phyloP scores from a whole-genome alignment of 1,140 invertebrate species.

The Araneus ventricosus region DNA sequence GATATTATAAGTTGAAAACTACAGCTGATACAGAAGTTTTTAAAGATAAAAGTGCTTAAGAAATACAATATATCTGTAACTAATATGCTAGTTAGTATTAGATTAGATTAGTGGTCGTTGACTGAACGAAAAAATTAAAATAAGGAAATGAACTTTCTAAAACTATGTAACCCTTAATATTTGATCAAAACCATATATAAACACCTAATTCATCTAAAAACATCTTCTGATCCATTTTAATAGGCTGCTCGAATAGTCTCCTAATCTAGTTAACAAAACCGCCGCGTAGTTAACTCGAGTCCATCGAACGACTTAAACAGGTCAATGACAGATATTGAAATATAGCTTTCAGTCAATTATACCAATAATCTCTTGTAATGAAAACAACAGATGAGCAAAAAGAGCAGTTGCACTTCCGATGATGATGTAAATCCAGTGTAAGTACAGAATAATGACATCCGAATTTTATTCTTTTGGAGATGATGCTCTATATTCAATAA shows the following conservation, averaged over 20 bases:
- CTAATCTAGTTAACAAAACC: not conserved
- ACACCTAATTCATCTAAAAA: not conserved
- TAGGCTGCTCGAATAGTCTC: not conserved
- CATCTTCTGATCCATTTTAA: not conserved
- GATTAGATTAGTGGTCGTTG: too few relatives aligned
- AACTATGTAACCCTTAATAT: too few relatives aligned
- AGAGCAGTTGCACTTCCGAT: not conserved
- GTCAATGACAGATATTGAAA: conserved; percentile 2
- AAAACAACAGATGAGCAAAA: conserved; percentile 4
- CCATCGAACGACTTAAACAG: not conserved
- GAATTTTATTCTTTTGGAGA: not conserved
- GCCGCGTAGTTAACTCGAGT: not conserved
- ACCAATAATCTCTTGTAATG: not conserved
- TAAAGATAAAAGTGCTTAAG: too few relatives aligned
- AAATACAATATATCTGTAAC: too few relatives aligned
- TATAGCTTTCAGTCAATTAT: not conserved
- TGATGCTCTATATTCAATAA: not conserved
- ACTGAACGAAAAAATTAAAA: too few relatives aligned
- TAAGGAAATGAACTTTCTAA: too few relatives aligned
- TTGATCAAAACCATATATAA: too few relatives aligned
- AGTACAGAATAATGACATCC: not conserved
- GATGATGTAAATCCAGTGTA: not conserved
- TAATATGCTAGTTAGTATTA: too few relatives aligned
- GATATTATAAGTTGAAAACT: not conserved
- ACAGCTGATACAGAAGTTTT: too few relatives aligned